Evolutionary conservation across 2,113 vertebrate species (phyloP).

Genomic region (Neogale vison): DNA sequence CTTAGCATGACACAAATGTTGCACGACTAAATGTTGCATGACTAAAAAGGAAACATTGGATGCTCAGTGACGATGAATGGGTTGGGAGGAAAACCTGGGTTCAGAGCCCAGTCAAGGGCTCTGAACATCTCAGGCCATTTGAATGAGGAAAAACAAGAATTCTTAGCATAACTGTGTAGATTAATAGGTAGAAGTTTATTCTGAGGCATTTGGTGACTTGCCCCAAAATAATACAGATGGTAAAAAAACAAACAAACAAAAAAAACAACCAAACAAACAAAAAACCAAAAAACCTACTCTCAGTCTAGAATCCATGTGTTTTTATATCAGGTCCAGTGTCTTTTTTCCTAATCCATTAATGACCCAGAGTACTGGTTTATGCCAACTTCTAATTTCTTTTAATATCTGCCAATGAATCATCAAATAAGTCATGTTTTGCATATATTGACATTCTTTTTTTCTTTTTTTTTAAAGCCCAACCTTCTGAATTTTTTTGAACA

Average conservation of each 20-base stretch:
- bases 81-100: not conserved
- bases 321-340: not conserved
- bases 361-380: not conserved
- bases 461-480: not conserved
- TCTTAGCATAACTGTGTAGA: not conserved
- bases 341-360: not conserved
- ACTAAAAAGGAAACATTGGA: not conserved
- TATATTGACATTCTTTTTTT: not conserved
- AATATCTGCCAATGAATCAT: not conserved
- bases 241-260: not conserved
- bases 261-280: not conserved
- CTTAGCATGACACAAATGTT: not conserved
- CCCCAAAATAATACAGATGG: not conserved
- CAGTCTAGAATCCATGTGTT: not conserved
- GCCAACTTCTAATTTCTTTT: not conserved
- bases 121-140: not conserved
- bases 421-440: not conserved
- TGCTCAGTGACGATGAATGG: not conserved
- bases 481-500: not conserved
- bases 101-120: not conserved
- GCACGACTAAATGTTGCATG: not conserved
- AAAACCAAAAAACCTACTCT: not conserved
- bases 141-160: not conserved
- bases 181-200: not conserved
- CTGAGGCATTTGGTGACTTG: not conserved